Base-by-base conservation (phyloP, 2,888 invertebrate species). In the Caenorhabditis drosophilae region DNA sequence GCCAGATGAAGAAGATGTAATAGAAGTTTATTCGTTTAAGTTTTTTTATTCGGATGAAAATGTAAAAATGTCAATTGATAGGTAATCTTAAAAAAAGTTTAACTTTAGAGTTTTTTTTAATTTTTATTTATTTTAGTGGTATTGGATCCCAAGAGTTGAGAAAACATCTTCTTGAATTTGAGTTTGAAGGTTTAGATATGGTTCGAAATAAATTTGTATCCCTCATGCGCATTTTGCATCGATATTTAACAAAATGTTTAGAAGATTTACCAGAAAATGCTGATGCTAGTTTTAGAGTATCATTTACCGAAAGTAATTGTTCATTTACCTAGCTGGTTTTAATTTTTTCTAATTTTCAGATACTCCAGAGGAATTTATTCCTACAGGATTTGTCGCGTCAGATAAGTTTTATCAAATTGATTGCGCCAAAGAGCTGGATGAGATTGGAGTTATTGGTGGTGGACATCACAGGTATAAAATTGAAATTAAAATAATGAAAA, bases 231-330 rank as follows among this genome's bases (percentile, higher is more conserved):
- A 51, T 42, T 20, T 40, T 62, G 20, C 44, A 56, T 38, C 23
- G 38, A 20, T 51, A 47, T 22, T 44, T 62, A 15, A 42, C 20
- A 20, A 55, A 51, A 20, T 16, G 27, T 2, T 22, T 62, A 7
- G 48, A 52, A 2, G 38, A 47, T 18, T 36, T 62, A 22, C 61
- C 61, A 0, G 40, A 22, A 35, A 44, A 38, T 1, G 16, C 42
- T 3, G 61, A 62, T 20, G 61, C 47, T 12, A 56, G 61, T 48
- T 62, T 62, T 25, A 51, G 61, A 4, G 23, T 62, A 16, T 35
- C 61, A 6, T 62, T 44, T 22, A 56, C 61, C 4, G 27, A 46
- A 11, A 20, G 60, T 60, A 25, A n/a, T 45, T 46, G n/a, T 20
- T 20, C n/a, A 40, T 6, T 31, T 9, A 31, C 31, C 31, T 31